A percentile compares a stretch with the other conserved stretches of the same genome.
Conservation (phyloP, 2,888 invertebrate genomes). For the Cryptocheilus praepositus region DNA sequence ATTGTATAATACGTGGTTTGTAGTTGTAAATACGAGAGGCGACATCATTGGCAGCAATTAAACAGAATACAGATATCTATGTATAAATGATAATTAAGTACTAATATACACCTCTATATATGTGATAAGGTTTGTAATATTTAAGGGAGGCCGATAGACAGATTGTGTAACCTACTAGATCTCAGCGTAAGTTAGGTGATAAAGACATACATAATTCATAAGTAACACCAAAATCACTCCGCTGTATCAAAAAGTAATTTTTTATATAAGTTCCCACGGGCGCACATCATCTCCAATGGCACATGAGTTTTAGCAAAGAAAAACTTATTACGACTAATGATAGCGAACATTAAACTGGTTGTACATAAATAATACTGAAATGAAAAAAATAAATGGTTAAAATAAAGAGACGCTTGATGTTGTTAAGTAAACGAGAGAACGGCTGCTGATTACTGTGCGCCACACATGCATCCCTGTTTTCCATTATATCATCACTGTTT, state of each 20-base stretch:
- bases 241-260: conserved; percentile 71
- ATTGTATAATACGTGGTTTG: conserved; percentile 71
- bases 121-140: conserved; percentile 67
- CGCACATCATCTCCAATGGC: conserved; percentile 73
- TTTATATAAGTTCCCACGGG: conserved; percentile 72
- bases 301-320: conserved; percentile 62
- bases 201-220: conserved; percentile 64
- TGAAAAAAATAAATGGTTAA: conserved; percentile 65
- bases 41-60: conserved; percentile 67
- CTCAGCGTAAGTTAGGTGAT: conserved; percentile 70
- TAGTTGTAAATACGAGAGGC: conserved; percentile 69
- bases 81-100: conserved; percentile 52
- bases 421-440: conserved; percentile 66
- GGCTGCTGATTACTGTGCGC: conserved; percentile 53
- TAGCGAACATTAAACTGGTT: conserved; percentile 62
- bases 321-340: conserved; percentile 61
- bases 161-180: conserved; percentile 72
- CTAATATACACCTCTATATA: conserved; percentile 51
- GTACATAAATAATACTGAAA: conserved; percentile 72
- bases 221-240: conserved; percentile 73
- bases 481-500: background rate
- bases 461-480: conserved; percentile 49
- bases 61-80: conserved; percentile 61
- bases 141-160: conserved; percentile 64
- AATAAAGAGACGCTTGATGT: conserved; percentile 68